These are phyloP conservation scores for Nemurella pictetii DNA, from an alignment of 2,888 invertebrate genomes.

Conservation along the genomic window DNA sequence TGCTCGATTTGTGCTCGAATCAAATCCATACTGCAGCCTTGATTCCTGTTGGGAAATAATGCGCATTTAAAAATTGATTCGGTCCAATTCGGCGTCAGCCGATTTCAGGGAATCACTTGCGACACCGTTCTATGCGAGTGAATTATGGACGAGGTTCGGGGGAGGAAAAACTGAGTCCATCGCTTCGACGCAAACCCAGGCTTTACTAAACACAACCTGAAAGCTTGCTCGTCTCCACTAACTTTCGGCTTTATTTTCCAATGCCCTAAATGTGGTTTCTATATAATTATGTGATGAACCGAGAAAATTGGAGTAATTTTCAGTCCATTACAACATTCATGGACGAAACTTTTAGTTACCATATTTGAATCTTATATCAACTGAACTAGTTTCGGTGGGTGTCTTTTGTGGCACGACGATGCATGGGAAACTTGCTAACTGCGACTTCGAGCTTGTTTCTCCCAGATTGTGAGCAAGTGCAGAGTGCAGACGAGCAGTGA, in stretches of 20 bases:
- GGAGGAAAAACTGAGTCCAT: not conserved
- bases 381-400: not conserved
- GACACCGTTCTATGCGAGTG: not conserved
- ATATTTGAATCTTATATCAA: not conserved
- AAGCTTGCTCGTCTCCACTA: not conserved
- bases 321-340: not conserved
- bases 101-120: not conserved
- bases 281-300: not conserved
- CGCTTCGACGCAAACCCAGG: too few relatives aligned
- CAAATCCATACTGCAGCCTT: not conserved
- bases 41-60: not conserved
- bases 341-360: not conserved
- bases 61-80: not conserved
- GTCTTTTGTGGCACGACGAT: not conserved
- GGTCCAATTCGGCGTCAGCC: not conserved
- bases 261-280: not conserved
- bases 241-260: not conserved
- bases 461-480: not conserved
- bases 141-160: not conserved
- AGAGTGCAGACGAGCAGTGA: not conserved
- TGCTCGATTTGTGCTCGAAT: not conserved
- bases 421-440: not conserved
- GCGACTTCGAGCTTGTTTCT: not conserved
- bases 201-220: not conserved
- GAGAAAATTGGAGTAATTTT: not conserved